Evolutionary conservation across 2,797 vertebrate genomes (phyloP), one percentile per base, ranked within the genome.

Genomic region (Acipenser oxyrinchus): DNA sequence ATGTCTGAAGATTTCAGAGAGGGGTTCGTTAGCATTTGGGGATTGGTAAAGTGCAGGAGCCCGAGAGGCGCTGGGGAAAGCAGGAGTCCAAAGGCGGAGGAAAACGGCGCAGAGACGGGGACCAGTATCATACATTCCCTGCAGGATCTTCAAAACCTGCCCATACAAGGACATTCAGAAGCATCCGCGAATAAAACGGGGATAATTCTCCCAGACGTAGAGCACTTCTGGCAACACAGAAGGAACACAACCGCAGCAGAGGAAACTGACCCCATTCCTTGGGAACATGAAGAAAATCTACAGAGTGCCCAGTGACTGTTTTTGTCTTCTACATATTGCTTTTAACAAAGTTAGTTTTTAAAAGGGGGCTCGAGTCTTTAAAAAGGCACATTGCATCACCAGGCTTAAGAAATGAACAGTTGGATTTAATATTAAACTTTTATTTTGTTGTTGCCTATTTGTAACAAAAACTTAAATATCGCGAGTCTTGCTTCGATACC

Each of bases 181-280:
- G 77, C 71, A 1, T 66, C 73, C 8, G 74, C 73, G 0, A 69
- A 69, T n/a, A 73, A 71, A 1, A 67, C 52, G 9, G 85, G 85
- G 60, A 86, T 81, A 68, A 81, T 82, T 51, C 80, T 91, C 51
- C 91, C 92, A 1, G 91, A 93, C 53, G 80, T 93, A 68, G 86
- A 90, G 70, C 86, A 91, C 75, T 92, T 93, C 50, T 92, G 92
- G 92, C 91, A 86, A 9, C 88, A 88, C 58, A 84, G 92, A 70
- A 80, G 87, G 68, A 86, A 87, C 51, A 87, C 86, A 48, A 72
- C 81, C 1, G 78, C 86, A 0, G 80, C 82, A 8, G 87, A 87
- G 48, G 81, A 86, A 48, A 83, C 81, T 55, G 89, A 92, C 62
- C 92, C 91, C 0, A 72, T 91, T 53, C 92, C 92, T 0, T 93